Base-by-base conservation (phyloP, 2,113 vertebrate species). In the Rhynchopsitta pachyrhyncha region DNA sequence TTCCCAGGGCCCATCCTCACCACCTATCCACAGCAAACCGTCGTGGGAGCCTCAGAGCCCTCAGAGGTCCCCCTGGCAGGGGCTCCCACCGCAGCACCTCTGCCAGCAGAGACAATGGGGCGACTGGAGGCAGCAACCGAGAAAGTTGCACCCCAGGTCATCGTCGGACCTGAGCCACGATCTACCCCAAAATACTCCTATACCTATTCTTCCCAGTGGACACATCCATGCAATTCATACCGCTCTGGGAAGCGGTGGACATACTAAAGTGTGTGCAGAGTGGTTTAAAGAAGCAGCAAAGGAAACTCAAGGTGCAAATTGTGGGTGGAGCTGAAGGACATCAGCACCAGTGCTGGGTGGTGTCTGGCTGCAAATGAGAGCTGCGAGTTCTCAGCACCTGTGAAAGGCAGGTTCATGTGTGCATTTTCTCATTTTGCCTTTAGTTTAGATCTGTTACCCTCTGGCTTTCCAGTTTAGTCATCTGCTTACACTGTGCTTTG, bases 1-100 rank as follows among this genome's bases (percentile, higher is more conserved):
- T 95, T 97, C 87, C 96, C 95, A 0, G 96, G 96, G 15, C 93
- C 96, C 87, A 96, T 97, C 91, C 96, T 97, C 59, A 97, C 84
- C 90, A 96, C 96, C 0, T 96, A 39, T 75, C 95, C 95, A 0
- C 96, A 97, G 71, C 91, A 97, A 37, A 93, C 87, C 9, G 13
- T 97, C 5, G 87, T 97, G 90, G 96, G 94, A 69, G 7, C 93
- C 22, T 68, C 93, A 0, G 94, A 92, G 3, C 16, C 93, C 0
- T 3, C 91, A 0, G 75, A 87, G 28, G 67, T 79, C 14, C 1
- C 79, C 2, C 8, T 31, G 25, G 18, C n/a, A 1, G 94, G 90
- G 28, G 4, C 88, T 2, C 12, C 90, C 0, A 6, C 62, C 0
- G 4, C 29, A 7, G 74, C 91, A 11, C 3, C 96, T 7, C 57